Conservation (phyloP, 1,140 invertebrate species). For the Eriosoma lanigerum region DNA sequence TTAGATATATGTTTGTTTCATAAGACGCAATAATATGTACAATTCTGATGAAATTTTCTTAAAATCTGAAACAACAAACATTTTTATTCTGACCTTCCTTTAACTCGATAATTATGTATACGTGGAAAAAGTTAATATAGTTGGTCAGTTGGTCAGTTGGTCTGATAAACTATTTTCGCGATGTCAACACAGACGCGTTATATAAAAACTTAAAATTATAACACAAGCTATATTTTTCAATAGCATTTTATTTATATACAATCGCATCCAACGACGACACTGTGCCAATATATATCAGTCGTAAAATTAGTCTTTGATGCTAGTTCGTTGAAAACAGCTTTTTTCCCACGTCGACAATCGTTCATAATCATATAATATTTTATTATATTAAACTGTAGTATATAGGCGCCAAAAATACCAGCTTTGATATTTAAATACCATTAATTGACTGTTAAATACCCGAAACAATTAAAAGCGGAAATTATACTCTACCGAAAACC, state of each 20-base stretch:
- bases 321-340: not conserved
- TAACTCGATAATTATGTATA: no score
- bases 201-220: conserved; percentile 19
- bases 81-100: no score
- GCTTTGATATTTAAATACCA: conserved; percentile 16
- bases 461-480: not conserved
- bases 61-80: no score
- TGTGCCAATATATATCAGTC: conserved; percentile 22
- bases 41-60: no score
- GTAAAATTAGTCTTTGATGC: conserved; percentile 31
- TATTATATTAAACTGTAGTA: no score
- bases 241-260: conserved; percentile 39
- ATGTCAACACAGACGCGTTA: not conserved
- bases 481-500: no score
- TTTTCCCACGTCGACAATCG: not conserved
- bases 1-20: no score
- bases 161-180: not conserved
- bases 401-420: not conserved
- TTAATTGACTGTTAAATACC: conserved; percentile 6
- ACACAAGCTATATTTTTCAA: conserved; percentile 19
- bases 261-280: not conserved
- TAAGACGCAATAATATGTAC: no score
- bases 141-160: no score
- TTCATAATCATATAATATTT: not conserved
- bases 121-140: no score